Base-by-base conservation (phyloP, 2,888 invertebrate genomes). In the Drosophila quinaria region DNA sequence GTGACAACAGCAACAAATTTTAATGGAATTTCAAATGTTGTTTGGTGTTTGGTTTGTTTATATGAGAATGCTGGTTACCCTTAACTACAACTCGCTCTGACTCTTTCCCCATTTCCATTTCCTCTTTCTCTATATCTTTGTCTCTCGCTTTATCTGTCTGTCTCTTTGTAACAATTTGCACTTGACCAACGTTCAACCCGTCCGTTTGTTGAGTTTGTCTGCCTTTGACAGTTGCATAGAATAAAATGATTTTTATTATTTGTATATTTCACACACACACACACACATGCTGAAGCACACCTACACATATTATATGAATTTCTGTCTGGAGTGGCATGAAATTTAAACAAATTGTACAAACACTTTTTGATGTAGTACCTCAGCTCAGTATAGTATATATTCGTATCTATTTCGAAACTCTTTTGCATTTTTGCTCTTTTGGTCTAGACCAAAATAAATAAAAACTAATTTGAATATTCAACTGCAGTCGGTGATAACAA, bases 21-120 rank as follows among this genome's bases (percentile, higher is more conserved):
- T 84, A 84, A 84, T 84, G 87, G 87, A 84, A 87, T 84, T 87
- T 82, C 82, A 84, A 87, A 87, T 84, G 69, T 49, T 70, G 67
- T 71, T 31, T 67, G 62, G 35, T 67, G 62, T 60, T 50, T 46
- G 41, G 54, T 44, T 65, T 71, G 61, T 71, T 60, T 64, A 22
- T 55, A 39, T 31, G 41, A 25, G 46, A 35, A 17, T 59, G 51
- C 35, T 52, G 47, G 52, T 39, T 39, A 47, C 46, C 8, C 29
- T 49, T 39, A 29, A 4, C 50, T 50, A 31, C 49, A 19, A 2
- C 10, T 29, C 31, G 5, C 49, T n/a, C 25, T 25, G 22, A 4
- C 22, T 22, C 22, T 22, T 4, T 22, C 19, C 19, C 63, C 35
- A 37, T 39, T 10, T 31, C 11, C 9, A 25, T 25, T 5, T 6